Evolutionary conservation across 2,113 vertebrate species (phyloP), one percentile per base, ranked within the genome.

Genomic region (Mandrillus leucophaeus): DNA sequence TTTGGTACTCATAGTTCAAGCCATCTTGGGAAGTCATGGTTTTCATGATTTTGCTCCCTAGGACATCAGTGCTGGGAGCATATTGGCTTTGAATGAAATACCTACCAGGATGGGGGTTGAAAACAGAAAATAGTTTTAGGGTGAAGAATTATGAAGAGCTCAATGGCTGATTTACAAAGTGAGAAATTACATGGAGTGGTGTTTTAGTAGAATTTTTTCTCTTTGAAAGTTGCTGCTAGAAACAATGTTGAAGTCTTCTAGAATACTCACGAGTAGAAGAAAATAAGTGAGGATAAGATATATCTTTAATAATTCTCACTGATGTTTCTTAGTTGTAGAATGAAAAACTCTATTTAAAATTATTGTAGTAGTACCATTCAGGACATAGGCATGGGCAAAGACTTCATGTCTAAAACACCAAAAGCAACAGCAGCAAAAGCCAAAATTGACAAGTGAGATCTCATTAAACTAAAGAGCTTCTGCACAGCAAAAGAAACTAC

Each of bases 101-200:
- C 80, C 93, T 95, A 75, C 45, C 22, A 89, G 38, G 3, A 66
- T 87, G 8, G 0, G 30, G 64, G 76, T 90, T 97, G 96, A 84
- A 95, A 86, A 94, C 40, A 91, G 9, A 73, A 98, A 94, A 81
- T 5, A 43, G 16, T 40, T 90, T 97, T 32, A 96, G 73, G 27
- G 45, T 22, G 12, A 95, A 97, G 30, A 52, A 94, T 93, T 5
- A 0, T 14, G 22, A 95, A 88, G 38, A 64, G 18, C 38, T 81
- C 97, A 97, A 85, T 97, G 82, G 85, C 61, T 96, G 93, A 97
- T 97, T 98, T 95, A 87, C 97, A 96, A 96, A 73, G 32, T 45
- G 35, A 94, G 66, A 91, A 97, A 94, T 94, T 96, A 97, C 90
- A 82, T 70, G 70, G 45, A 17, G n/a, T 45, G 13, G 17, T 93